Base-by-base conservation (phyloP, 1,140 invertebrate species). In the Monomorium pharaonis region DNA sequence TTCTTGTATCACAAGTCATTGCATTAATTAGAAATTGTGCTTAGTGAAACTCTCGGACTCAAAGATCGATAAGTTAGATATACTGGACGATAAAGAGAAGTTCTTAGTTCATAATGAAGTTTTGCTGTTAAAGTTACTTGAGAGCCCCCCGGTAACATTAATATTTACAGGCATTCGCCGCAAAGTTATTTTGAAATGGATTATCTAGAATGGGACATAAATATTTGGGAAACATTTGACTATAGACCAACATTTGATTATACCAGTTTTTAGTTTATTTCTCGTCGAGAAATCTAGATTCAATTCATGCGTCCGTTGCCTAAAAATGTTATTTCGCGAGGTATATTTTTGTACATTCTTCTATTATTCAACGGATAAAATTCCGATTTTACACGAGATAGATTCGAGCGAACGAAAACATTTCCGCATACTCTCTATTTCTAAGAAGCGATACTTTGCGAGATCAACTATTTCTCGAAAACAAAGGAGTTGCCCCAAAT, bases 401-500 rank as follows among this genome's bases (percentile, higher is more conserved):
- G 24, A 51, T 74, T 16, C 12, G 67, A 60, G 74, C 30, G 18
- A 27, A 33, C 49, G 51, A 62, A 85, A 89, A 74, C 27, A 42
- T 37, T 44, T 10, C n/a, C 24, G 12, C 30, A 30, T 33, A 60
- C n/a, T 42, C 54, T 76, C 47, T 76, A 76, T 85, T 86, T 69
- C 54, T 62, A n/a, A 51, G 60, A 54, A 60, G 44, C 44, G 63
- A 75, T 67, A 69, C 62, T 54, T 88, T 65, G 27, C 7, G 42
- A 83, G 27, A 47, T 67, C 56, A 69, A 16, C 47, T 74, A 74
- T 80, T 78, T 87, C 67, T 62, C 74, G 33, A 54, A 47, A 88
- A 89, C 86, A 88, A 89, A 89, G 63, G 60, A 16, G 24, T n/a
- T 63, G 54, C 37, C 44, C 30, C 21, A n/a, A 27, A 60, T 62